Evolutionary conservation across 2,113 vertebrate genomes (phyloP).

Genomic region (Sprattus sprattus): DNA sequence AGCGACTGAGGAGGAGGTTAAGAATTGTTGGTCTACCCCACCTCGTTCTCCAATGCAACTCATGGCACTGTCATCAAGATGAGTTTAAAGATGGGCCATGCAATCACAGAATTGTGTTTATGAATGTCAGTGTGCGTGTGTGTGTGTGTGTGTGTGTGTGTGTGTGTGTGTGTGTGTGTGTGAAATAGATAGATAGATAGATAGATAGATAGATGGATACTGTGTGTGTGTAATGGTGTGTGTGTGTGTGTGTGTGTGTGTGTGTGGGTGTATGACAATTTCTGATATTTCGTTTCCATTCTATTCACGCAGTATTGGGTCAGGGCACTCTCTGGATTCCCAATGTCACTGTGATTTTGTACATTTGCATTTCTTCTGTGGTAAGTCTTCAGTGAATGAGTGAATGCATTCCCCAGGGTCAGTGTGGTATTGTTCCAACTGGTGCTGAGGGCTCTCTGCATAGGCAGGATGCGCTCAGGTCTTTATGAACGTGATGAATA

Average conservation of each 20-base stretch:
- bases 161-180: not conserved
- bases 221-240: not conserved
- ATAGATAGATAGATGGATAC: no score
- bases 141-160: not conserved
- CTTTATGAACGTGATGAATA: not conserved
- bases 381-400: not conserved
- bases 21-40: not conserved
- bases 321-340: not conserved
- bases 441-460: not conserved
- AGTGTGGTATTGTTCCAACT: not conserved
- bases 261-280: not conserved
- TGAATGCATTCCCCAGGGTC: not conserved
- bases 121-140: not conserved
- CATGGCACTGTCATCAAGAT: not conserved
- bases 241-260: not conserved
- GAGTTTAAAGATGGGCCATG: not conserved
- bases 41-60: not conserved
- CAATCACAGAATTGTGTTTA: not conserved
- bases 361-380: not conserved
- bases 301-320: not conserved
- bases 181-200: no score
- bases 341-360: not conserved
- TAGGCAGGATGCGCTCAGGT: not conserved
- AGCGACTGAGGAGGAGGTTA: not conserved
- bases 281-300: not conserved